Base-by-base conservation (phyloP, 2,888 invertebrate species). In the Cylindroiulus punctatus region DNA sequence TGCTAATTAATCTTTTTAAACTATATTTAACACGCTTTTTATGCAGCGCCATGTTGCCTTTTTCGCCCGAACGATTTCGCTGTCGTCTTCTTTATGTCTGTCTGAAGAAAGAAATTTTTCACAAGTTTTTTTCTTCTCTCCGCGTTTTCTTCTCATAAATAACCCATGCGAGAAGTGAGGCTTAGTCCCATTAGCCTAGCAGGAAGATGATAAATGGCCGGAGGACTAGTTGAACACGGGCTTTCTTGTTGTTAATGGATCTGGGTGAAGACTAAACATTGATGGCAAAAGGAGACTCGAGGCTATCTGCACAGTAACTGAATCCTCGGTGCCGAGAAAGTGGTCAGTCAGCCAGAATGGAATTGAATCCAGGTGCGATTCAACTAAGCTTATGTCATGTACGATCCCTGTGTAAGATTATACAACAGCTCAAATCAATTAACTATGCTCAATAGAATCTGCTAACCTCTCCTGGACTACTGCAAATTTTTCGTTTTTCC, bases 11-110 rank as follows among this genome's bases (percentile, higher is more conserved):
- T 76, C 76, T 76, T 76, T 52, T 76, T 76, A 76, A 30, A 76
- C 76, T 76, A 76, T 76, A 76, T 76, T 76, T 76, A 76, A 76
- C 76, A 76, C 30, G 76, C 76, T 76, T 76, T 76, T 76, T 30
- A 65, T 65, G 26, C 65, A 65, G 22, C 26, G 65, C 57, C 22
- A 57, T 22, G 57, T 65, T 26, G 7, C 26, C 26, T 26, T 26
- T 26, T 30, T 26, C 76, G 76, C 76, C 30, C 26, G 30, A 26
- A 76, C 30, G 76, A 30, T 76, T 76, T 76, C 26, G 76, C 76
- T 26, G 76, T 76, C 76, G 14, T 76, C 76, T 76, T 76, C 30
- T 76, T 76, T 76, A 30, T 76, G 76, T 76, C 76, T 76, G 76
- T 76, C 76, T 76, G 30, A 26, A 52, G 52, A 52, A 76, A 76